phyloP scores from a whole-genome alignment of 92 coral and sea anemone genomes.

The Zoanthus sociatus region DNA sequence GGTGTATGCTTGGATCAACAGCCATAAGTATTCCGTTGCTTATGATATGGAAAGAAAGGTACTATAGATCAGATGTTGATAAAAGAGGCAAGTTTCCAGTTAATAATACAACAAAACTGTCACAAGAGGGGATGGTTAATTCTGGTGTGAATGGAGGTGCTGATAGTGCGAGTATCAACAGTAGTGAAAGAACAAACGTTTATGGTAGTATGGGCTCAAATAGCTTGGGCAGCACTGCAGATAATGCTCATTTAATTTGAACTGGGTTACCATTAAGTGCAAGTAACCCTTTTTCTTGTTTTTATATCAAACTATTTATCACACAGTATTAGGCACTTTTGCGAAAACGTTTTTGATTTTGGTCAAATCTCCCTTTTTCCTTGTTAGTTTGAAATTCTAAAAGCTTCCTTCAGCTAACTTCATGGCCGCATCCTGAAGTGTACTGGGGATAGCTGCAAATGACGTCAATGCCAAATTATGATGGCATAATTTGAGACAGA shows the following conservation, averaged over 20 bases:
- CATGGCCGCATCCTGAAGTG: too few species aligned
- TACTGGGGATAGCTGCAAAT: too few species aligned
- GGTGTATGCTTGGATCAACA: conserved; percentile 79
- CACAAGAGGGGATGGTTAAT: neutral
- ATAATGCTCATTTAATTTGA: neutral
- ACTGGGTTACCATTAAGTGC: too few species aligned
- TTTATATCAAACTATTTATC: too few species aligned
- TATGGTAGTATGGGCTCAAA: conserved; percentile 8
- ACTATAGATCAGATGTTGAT: conserved; percentile 84
- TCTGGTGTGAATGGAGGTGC: neutral
- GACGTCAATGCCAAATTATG: too few species aligned
- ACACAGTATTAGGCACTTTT: too few species aligned
- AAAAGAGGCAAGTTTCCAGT: conserved; percentile 44
- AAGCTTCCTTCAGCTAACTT: too few species aligned
- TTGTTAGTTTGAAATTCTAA: too few species aligned
- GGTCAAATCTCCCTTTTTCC: too few species aligned
- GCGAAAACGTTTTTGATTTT: too few species aligned
- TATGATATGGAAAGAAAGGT: conserved; percentile 77
- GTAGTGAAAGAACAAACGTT: neutral
- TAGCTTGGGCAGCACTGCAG: conserved; percentile 6
- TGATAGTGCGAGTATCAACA: neutral
- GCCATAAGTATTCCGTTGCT: conserved; percentile 72
- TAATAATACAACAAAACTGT: neutral
- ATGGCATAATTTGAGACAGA: too few species aligned
- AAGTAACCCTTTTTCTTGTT: too few species aligned